A percentile compares a stretch with the other conserved stretches of the same genome.
Conservation (phyloP, 2,113 vertebrate genomes). For the Epinephelus fuscoguttatus region DNA sequence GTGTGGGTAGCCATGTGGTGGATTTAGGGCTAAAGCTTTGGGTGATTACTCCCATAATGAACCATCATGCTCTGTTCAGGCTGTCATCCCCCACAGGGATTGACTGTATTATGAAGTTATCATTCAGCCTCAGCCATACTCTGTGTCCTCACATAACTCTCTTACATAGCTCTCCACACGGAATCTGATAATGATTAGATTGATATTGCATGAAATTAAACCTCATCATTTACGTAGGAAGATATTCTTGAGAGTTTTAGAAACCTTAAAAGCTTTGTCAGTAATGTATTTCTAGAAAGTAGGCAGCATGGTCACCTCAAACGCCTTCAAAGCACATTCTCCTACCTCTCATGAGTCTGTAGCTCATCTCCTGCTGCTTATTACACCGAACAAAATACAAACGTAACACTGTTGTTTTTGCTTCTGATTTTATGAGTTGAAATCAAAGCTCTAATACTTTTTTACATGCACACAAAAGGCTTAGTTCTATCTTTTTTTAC, state of each 20-base stretch:
- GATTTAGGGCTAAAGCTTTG: slow-evolving; percentile 75
- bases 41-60: slow-evolving; percentile 81
- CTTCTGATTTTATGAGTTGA: too few species aligned
- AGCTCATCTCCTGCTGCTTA: neutral
- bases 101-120: slow-evolving; percentile 71
- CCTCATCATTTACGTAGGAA: neutral
- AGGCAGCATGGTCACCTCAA: neutral
- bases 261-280: slow-evolving; percentile 28
- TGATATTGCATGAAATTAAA: slow-evolving; percentile 44
- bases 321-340: slow-evolving; percentile 6
- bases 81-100: slow-evolving; percentile 68
- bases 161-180: slow-evolving; percentile 19
- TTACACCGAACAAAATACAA: too few species aligned
- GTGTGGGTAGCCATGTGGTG: slow-evolving; percentile 76
- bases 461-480: too few species aligned
- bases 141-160: slow-evolving; percentile 60
- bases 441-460: too few species aligned
- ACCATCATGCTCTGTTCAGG: slow-evolving; percentile 75
- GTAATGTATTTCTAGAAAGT: neutral
- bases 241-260: neutral
- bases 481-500: too few species aligned
- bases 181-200: slow-evolving; percentile 42
- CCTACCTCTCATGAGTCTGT: neutral
- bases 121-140: slow-evolving; percentile 63
- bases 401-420: too few species aligned